phyloP scores from a whole-genome alignment of 2,113 vertebrate species.

The Pelodiscus sinensis region DNA sequence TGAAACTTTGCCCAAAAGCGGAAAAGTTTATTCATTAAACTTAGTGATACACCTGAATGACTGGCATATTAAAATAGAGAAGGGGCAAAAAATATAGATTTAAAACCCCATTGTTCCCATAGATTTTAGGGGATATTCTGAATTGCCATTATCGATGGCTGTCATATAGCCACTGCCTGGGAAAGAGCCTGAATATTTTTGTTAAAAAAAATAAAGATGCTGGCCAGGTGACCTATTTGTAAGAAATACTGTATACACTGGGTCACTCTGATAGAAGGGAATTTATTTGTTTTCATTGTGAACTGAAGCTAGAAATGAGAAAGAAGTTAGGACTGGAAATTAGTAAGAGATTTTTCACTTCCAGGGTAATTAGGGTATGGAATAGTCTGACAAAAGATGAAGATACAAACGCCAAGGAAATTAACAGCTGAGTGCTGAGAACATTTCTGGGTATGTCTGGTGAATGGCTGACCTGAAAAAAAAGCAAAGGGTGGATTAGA shows the following conservation, averaged over 20 bases:
- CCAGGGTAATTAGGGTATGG: conserved; percentile 51
- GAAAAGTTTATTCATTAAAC: not conserved
- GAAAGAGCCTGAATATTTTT: not conserved
- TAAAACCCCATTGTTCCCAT: not conserved
- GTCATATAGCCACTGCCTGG: not conserved
- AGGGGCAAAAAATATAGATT: not conserved
- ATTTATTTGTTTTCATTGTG: conserved; percentile 43
- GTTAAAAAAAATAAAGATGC: conserved; percentile 11
- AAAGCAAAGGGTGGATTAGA: conserved; percentile 32
- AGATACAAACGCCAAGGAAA: conserved; percentile 29
- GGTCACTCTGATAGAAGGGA: not conserved
- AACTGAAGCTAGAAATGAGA: conserved; percentile 44
- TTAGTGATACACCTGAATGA: not conserved
- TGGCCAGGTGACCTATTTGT: conserved; percentile 41
- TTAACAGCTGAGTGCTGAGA: conserved; percentile 30
- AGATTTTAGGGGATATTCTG: not conserved
- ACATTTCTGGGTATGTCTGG: conserved; percentile 18
- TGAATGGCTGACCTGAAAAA: conserved; percentile 32
- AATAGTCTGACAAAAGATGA: conserved; percentile 58
- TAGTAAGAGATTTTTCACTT: conserved; percentile 50
- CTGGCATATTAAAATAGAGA: not conserved
- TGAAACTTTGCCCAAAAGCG: not conserved
- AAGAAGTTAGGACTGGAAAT: conserved; percentile 30
- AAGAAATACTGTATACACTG: conserved; percentile 4
- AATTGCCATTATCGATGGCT: not conserved